Conservation (phyloP, 2,797 vertebrate genomes). For the Aselliscus stoliczkanus region DNA sequence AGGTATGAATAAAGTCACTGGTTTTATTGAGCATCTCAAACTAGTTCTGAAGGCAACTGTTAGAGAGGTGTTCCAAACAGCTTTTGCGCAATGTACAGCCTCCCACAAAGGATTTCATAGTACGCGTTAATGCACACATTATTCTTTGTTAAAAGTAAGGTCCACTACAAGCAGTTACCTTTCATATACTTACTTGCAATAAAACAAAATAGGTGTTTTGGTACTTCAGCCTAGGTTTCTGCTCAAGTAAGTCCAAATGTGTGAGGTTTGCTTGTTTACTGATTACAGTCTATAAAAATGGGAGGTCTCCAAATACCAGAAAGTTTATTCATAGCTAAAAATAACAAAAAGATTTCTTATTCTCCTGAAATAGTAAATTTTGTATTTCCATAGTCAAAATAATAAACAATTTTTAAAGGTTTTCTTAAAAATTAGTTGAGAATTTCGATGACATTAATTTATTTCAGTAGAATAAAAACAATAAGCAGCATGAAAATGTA, state of each 20-base stretch:
- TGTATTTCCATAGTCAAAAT: slow-evolving; percentile 34
- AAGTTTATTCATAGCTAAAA: slow-evolving; percentile 37
- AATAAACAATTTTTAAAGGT: slow-evolving; percentile 8
- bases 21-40: slow-evolving; percentile 54
- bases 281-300: slow-evolving; percentile 38
- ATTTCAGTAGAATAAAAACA: slow-evolving; percentile 72
- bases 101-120: background rate
- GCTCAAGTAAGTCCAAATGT: background rate
- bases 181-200: background rate
- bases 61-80: background rate
- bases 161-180: background rate
- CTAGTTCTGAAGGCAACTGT: slow-evolving; percentile 25
- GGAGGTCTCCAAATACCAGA: background rate
- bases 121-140: background rate
- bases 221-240: background rate
- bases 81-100: background rate
- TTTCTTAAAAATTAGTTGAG: slow-evolving; percentile 34
- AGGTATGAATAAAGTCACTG: background rate
- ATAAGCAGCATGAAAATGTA: slow-evolving; percentile 66
- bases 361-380: slow-evolving; percentile 47
- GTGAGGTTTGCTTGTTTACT: background rate
- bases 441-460: slow-evolving; percentile 67
- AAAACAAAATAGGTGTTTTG: background rate
- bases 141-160: background rate
- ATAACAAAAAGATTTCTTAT: slow-evolving; percentile 35